Evolutionary conservation across 2,113 vertebrate species (phyloP), one percentile per base, ranked within the genome.

Genomic region (Proterorhinus semilunaris): DNA sequence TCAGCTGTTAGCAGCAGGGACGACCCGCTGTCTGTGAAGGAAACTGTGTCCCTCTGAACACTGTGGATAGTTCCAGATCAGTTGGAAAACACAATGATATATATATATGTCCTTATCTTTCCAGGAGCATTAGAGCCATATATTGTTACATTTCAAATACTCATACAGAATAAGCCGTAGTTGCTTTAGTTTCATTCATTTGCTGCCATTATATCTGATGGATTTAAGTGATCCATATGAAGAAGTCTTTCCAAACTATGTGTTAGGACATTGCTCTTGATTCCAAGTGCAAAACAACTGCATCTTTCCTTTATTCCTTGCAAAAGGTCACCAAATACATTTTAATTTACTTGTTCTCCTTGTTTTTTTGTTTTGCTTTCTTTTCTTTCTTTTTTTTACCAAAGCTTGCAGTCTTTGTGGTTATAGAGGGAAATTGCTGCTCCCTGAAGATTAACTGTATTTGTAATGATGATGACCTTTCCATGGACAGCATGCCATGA

Each of bases 391-490:
- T 21, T 21, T 21, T 21, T 21, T 21, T 21, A 46, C 65, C 58
- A 4, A 13, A 78, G 71, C 74, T 50, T 51, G 8, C 72, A 69
- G 70, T 66, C 74, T 75, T 63, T 78, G 68, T 68, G 66, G 74
- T 84, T 84, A 78, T 50, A 2, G 45, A 45, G 71, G 47, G 54
- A 75, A 84, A 90, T 80, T 79, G 61, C 66, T 81, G 78, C 80
- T 73, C 74, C 71, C 69, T 68, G 66, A 74, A 75, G 72, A 82
- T 82, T 80, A 82, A 50, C 74, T 70, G 69, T 76, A 85, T 80
- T 76, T 74, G 72, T 75, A 90, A 90, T 82, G 82, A 89, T 80
- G 76, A 79, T 89, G 78, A 86, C 81, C 81, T 89, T 90, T 88
- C 78, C 71, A 75, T 86, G 81, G 72, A 84, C 87, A 82, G 66